A percentile compares a stretch with the other conserved stretches of the same genome.
phyloP scores from a whole-genome alignment of 2,797 vertebrate species.

The Crypturellus tataupa region DNA sequence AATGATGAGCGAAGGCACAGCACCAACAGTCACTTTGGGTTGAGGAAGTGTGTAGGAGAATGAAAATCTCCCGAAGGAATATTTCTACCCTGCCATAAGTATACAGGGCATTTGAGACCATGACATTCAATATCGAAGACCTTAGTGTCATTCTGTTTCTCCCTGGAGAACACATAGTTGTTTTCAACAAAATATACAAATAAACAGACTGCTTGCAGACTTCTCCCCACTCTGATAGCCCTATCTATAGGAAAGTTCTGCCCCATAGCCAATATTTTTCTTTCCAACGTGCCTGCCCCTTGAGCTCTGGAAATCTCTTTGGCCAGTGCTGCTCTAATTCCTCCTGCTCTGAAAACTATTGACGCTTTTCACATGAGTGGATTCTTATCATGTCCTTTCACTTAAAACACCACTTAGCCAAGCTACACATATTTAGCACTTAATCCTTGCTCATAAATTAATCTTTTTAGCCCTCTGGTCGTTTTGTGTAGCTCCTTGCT shows the following conservation, averaged over 20 bases:
- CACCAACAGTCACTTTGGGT: neutral
- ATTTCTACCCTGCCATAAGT: neutral
- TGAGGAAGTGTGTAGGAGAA: neutral
- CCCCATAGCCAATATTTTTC: neutral
- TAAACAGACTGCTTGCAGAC: neutral
- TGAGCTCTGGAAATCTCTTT: fast-evolving
- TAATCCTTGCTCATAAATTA: slow-evolving; percentile 55
- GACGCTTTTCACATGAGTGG: neutral
- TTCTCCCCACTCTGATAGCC: neutral
- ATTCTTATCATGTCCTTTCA: slow-evolving; percentile 27
- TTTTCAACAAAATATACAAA: neutral
- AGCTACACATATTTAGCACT: slow-evolving; percentile 53
- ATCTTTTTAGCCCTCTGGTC: neutral
- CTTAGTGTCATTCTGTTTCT: neutral
- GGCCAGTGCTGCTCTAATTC: neutral
- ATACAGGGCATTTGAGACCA: fast-evolving
- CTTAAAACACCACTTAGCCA: slow-evolving; percentile 30
- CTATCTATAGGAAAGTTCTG: neutral
- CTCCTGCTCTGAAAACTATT: fast-evolving
- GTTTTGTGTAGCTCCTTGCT: neutral
- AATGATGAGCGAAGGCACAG: neutral
- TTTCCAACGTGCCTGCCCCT: neutral
- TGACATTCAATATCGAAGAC: neutral
- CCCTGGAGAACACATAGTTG: neutral
- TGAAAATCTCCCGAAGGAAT: neutral